Base-by-base conservation (phyloP, 2,888 invertebrate species). In the Polyploca ridens region DNA sequence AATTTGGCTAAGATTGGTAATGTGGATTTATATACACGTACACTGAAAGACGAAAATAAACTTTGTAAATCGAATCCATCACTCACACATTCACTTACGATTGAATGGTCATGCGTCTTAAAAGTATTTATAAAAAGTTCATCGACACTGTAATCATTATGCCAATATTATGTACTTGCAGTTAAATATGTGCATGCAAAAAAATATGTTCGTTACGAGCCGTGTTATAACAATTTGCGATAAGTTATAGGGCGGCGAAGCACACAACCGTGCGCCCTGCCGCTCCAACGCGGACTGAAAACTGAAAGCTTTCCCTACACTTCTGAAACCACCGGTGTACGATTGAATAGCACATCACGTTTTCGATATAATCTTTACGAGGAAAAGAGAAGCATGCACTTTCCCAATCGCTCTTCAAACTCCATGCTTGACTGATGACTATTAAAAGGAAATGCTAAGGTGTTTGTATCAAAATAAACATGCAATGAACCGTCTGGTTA, bases 221-320 rank as follows among this genome's bases (percentile, higher is more conserved):
- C 78, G 74, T 82, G 85, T 83, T 88, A 81, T 82, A 84, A 79
- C 72, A 81, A 72, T 68, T 65, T 69, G 75, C 74, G 74, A 74
- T 69, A 69, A 72, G 60, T 62, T 59, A 70, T 66, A 66, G 73
- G 76, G 81, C 84, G 84, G 82, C 81, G 67, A 69, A 74, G 68
- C 69, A 78, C 73, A 85, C 89, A 76, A 83, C 90, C 89, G 84
- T 83, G 72, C 85, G 83, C 84, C 85, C 78, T 78, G 89, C 91
- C 92, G 92, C 91, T 80, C 84, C 75, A 84, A 79, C 91, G 91
- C 93, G 92, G 89, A 93, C 93, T 92, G 88, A 90, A 89, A 77
- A 72, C 79, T 73, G 69, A 72, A 79, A 82, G 82, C 82, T 86
- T 88, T 83, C 78, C 83, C 79, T 80, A 80, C 80, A 76, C 71